Evolutionary conservation across 2,797 vertebrate genomes (phyloP), one percentile per base, ranked within the genome.

Genomic region (Nannoperca australis): DNA sequence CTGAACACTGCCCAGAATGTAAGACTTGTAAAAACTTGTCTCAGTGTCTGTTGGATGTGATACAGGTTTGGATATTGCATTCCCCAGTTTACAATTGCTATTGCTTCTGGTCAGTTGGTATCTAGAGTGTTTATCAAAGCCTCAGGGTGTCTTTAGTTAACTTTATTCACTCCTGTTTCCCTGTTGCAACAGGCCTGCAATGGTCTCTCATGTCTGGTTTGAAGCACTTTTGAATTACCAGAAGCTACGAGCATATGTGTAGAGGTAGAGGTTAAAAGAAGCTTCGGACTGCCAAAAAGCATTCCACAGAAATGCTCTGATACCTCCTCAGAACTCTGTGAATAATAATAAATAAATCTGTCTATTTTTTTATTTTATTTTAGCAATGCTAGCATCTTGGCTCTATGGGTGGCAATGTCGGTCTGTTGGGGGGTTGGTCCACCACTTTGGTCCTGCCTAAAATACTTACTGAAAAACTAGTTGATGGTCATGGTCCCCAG

Each of bases 11-110:
- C 56, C 63, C 76, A 76, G 82, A 85, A 86, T 84, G 66, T 78
- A 83, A 54, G 74, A 75, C 90, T 36, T 80, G 90, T 92, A 71
- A 72, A 82, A 89, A 92, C 90, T 51, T 90, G 89, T 69, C 79
- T 68, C 38, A 40, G 76, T 74, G 20, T 64, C 24, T 75, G 42
- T 47, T 56, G 22, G 50, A 56, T 66, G 59, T 63, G 30, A 30
- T 20, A 56, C 72, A 81, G 49, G 49, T 79, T 89, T 72, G 62
- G 70, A 85, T 84, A 55, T 69, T 79, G 68, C 67, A 64, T 83
- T 84, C 9, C 3, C 61, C 51, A 60, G 71, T 82, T 79, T 85
- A 61, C 24, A 60, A 27, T 79, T 80, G 65, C 38, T 77, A 15
- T 82, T 49, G 53, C 81, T 88, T n/a, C 51, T 3, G 68, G 86